Conservation (phyloP, 2,113 vertebrate species). For the Lota lota region DNA sequence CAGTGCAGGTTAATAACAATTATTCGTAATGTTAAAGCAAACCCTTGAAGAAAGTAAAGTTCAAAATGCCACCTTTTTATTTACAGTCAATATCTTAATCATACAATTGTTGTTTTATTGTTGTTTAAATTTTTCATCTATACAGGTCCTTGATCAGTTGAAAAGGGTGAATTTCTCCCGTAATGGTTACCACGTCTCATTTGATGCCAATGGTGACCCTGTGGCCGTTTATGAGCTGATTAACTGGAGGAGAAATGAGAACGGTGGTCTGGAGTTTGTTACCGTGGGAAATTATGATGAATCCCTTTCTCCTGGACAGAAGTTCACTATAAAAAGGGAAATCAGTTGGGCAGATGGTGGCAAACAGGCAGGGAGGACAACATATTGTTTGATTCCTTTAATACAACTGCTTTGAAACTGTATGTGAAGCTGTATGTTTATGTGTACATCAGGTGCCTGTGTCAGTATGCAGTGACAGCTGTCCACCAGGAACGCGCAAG, state of each 20-base stretch:
- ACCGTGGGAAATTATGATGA: slow-evolving; percentile 63
- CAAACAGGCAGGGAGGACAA: slow-evolving; percentile 30
- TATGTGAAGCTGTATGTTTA: not conserved
- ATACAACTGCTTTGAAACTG: too few relatives aligned
- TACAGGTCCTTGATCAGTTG: slow-evolving; percentile 53
- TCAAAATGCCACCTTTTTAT: too few relatives aligned
- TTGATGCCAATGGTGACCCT: slow-evolving; percentile 67
- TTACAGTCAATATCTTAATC: too few relatives aligned
- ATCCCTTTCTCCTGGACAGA: slow-evolving; percentile 44
- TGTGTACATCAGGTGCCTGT: slow-evolving; percentile 45
- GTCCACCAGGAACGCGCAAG: slow-evolving; percentile 62
- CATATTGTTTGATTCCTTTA: not conserved
- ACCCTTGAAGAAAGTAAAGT: too few relatives aligned
- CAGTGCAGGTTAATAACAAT: slow-evolving; percentile 46
- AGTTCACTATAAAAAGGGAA: slow-evolving; percentile 52
- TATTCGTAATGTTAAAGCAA: too few relatives aligned
- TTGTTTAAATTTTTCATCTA: not conserved
- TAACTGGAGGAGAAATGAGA: slow-evolving; percentile 61
- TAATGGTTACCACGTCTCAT: slow-evolving; percentile 61
- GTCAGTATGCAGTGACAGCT: slow-evolving; percentile 65
- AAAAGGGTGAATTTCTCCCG: slow-evolving; percentile 54
- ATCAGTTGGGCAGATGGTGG: slow-evolving; percentile 53
- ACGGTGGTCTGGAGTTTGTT: slow-evolving; percentile 44
- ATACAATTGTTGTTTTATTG: not conserved
- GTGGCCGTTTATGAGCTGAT: slow-evolving; percentile 63